Percentiles rank a stretch among this genome's conserved stretches.
Conservation (phyloP, 2,113 vertebrate species). For the Uropsilus gracilis region DNA sequence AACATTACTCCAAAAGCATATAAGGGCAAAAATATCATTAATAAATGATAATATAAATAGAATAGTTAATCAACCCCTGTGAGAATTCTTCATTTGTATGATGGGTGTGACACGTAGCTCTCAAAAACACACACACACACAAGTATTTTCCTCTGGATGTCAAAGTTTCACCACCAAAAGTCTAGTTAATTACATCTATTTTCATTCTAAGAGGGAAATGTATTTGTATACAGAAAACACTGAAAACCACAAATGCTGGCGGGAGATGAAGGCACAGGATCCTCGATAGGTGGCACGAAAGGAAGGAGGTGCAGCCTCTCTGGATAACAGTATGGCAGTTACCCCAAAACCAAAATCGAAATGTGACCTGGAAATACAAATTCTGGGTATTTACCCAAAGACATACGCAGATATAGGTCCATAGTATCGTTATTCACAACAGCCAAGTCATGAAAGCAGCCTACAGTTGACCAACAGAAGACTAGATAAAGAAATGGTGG, state of each 20-base stretch:
- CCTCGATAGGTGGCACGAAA: too few species aligned
- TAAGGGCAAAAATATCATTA: not conserved
- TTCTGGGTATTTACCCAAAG: too few species aligned
- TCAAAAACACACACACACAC: not conserved
- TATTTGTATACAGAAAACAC: not conserved
- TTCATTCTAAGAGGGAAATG: not conserved
- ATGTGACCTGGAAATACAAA: too few species aligned
- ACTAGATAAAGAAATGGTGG: too few species aligned
- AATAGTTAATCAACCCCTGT: not conserved
- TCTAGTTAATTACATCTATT: not conserved
- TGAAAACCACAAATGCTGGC: not conserved
- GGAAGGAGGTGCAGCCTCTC: too few species aligned
- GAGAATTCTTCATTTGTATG: not conserved
- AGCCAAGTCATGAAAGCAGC: too few species aligned
- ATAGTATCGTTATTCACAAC: too few species aligned
- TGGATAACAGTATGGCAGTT: too few species aligned
- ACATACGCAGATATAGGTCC: too few species aligned
- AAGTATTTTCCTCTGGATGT: not conserved
- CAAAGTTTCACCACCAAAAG: slow-evolving; percentile 16
- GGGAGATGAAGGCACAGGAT: too few species aligned
- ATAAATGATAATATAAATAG: not conserved
- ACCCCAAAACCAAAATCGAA: too few species aligned
- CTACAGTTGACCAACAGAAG: too few species aligned
- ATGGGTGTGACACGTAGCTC: not conserved
- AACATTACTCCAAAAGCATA: not conserved